These are phyloP conservation scores for Zygaena filipendulae DNA, from an alignment of 2,888 invertebrate genomes.

Conservation along the genomic window DNA sequence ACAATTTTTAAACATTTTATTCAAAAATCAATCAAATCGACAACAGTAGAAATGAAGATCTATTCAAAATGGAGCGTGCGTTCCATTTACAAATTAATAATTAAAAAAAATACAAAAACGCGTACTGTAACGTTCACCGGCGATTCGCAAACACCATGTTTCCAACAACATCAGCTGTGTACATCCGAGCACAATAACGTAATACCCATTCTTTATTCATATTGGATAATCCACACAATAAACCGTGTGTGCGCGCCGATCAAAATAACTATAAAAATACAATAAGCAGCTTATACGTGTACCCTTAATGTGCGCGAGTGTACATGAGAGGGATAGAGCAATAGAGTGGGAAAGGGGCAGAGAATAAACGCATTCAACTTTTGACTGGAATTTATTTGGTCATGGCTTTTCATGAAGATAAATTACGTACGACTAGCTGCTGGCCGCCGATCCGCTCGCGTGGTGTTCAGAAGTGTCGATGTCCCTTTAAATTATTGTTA, in stretches of 20 bases:
- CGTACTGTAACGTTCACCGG: constrained; percentile 31
- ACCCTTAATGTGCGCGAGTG: constrained; percentile 32
- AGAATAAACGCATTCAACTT: constrained; percentile 23
- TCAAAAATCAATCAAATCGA: too few species aligned
- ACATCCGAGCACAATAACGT: constrained; percentile 46
- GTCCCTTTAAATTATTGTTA: too few species aligned
- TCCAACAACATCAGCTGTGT: constrained; percentile 53
- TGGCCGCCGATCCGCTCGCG: too few species aligned
- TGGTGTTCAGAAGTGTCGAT: too few species aligned
- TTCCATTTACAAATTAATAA: constrained; percentile 46
- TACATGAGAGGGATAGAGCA: constrained; percentile 24
- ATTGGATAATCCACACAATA: constrained; percentile 50
- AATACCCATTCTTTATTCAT: constrained; percentile 55
- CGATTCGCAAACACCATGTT: constrained; percentile 47
- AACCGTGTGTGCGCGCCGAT: constrained; percentile 48
- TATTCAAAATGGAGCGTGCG: too few species aligned
- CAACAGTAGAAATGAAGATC: too few species aligned
- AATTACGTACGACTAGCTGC: too few species aligned
- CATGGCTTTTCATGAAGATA: constrained; percentile 28
- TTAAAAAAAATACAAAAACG: constrained; percentile 30
- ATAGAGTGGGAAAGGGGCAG: constrained; percentile 13
- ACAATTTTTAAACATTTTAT: too few species aligned
- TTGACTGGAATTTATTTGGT: constrained; percentile 37
- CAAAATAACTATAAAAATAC: constrained; percentile 69
- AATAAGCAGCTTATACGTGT: constrained; percentile 63